These are phyloP conservation scores for Pitta sordida DNA, from an alignment of 2,113 vertebrate species.

Conservation along the genomic window DNA sequence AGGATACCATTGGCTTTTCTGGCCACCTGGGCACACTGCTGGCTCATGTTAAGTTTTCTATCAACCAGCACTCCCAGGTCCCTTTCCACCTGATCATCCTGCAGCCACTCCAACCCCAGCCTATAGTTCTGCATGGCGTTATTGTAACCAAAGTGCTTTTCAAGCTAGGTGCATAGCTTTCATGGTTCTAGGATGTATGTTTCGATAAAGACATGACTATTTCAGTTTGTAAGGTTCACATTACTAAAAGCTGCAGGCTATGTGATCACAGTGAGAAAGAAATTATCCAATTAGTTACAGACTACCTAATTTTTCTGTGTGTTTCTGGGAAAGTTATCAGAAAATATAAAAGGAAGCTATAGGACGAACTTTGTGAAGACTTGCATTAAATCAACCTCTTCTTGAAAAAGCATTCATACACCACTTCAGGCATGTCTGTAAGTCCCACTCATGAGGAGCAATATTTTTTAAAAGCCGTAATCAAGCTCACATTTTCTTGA, in stretches of 20 bases:
- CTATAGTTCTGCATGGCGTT: too few relatives aligned
- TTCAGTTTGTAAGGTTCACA: not conserved
- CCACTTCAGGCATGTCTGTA: not conserved
- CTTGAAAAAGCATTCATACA: not conserved
- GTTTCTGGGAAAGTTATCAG: not conserved
- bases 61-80: too few relatives aligned
- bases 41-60: too few relatives aligned
- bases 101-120: too few relatives aligned
- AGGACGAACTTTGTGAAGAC: not conserved
- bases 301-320: not conserved
- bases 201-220: not conserved
- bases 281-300: not conserved
- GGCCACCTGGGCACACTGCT: too few relatives aligned
- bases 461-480: not conserved
- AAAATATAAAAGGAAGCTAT: not conserved
- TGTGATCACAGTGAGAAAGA: not conserved
- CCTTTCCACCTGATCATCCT: too few relatives aligned
- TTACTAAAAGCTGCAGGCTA: not conserved
- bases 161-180: not conserved
- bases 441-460: not conserved
- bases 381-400: not conserved
- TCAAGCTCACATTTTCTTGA: not conserved
- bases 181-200: not conserved
- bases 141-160: too few relatives aligned
- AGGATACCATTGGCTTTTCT: too few relatives aligned